Base-by-base conservation (phyloP, 92 coral and sea anemone genomes). In the Paragorgia papillata region DNA sequence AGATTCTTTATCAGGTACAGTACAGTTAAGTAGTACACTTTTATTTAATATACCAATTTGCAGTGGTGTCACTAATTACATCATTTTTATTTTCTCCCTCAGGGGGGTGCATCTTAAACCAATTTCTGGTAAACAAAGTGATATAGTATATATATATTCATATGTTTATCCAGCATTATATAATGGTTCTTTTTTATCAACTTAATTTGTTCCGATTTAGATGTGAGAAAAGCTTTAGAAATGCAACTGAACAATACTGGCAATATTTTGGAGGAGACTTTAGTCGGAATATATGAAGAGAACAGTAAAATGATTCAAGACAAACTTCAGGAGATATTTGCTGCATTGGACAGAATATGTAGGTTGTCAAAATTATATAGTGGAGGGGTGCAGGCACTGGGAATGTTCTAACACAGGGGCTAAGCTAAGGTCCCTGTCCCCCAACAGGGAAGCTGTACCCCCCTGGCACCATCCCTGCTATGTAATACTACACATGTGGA, bases 301-400 rank as follows among this genome's bases (percentile, higher is more conserved):
- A 90, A 91, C 58, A 87, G 95, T 68, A 93, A 91, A 69, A 73
- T 79, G 22, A 91, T 95, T 15, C 96, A 95, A 83, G 92, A 87
- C 64, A 95, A 95, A 81, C 81, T 95, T 10, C 95, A 89, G 76
- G 97, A 95, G 79, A 76, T 86, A 24, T 91, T 95, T 85, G 87
- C 95, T 18, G 95, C 79, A 40, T 77, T 95, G 31, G 99, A 89
- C 67, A 85, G 99, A 78, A 95, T 95, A 88, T 88, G 97, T 93
- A 93, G 15, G 92, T 62, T 8, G 13, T 40, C 34, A 13, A 30
- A 10, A 6, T 55, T 44, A 26, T 4, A n/a, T n/a, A n/a, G n/a
- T n/a, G n/a, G n/a, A n/a, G n/a, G n/a, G n/a, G n/a, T n/a, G n/a
- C n/a, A n/a, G n/a, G n/a, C n/a, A n/a, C n/a, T n/a, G n/a, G n/a